These are phyloP conservation scores for Lysandra coridon DNA, from an alignment of 2,888 invertebrate species.

Conservation along the genomic window DNA sequence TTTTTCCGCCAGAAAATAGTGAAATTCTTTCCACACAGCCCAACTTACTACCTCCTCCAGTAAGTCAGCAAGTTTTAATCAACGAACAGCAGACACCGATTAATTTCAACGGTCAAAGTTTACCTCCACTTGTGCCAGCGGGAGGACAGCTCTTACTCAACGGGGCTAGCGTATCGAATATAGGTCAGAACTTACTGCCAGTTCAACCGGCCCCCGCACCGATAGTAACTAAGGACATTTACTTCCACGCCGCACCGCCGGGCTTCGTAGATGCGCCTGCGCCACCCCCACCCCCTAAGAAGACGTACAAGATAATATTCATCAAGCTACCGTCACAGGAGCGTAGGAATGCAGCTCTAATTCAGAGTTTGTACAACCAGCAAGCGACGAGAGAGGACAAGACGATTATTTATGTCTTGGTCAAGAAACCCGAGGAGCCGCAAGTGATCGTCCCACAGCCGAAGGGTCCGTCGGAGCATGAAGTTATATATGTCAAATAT, in stretches of 20 bases:
- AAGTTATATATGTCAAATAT: slow-evolving; percentile 87
- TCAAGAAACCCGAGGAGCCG: slow-evolving; percentile 83
- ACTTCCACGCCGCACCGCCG: slow-evolving; percentile 88
- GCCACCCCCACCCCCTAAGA: slow-evolving; percentile 75
- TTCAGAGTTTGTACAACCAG: slow-evolving; percentile 78
- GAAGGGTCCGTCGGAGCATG: slow-evolving; percentile 74
- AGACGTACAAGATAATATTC: slow-evolving; percentile 88
- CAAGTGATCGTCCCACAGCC: slow-evolving; percentile 42
- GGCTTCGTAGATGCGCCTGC: slow-evolving; percentile 81
- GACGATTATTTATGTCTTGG: slow-evolving; percentile 87
- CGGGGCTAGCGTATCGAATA: not conserved
- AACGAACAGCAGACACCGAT: not conserved
- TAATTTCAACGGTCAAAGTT: not conserved
- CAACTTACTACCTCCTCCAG: not conserved
- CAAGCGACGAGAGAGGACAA: slow-evolving; percentile 81
- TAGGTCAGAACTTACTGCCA: not conserved
- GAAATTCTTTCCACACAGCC: not conserved
- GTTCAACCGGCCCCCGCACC: slow-evolving; percentile 45
- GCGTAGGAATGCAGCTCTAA: slow-evolving; percentile 50
- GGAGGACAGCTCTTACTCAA: not conserved
- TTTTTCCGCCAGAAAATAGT: not conserved
- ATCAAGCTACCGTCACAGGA: slow-evolving; percentile 86
- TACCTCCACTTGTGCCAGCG: not conserved
- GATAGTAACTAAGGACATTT: slow-evolving; percentile 84
- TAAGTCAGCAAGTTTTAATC: not conserved